Evolutionary conservation across 2,888 invertebrate species (phyloP).

Genomic region (Hermodice carunculata): DNA sequence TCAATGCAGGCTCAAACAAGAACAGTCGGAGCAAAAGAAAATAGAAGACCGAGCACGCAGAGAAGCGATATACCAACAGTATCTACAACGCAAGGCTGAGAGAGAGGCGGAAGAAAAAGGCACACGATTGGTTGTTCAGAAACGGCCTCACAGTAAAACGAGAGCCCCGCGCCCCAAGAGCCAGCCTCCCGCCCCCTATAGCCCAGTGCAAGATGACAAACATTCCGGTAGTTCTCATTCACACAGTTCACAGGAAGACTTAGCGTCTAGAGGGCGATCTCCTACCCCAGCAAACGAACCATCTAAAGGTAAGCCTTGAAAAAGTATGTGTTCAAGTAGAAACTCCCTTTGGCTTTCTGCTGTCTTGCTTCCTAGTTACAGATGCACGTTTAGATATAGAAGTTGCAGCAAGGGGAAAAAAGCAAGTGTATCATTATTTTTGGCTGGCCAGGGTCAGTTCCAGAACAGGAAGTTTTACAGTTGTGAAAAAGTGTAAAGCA

Average conservation of each 20-base stretch:
- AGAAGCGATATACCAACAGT: conserved; percentile 90
- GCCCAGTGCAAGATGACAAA: conserved; percentile 16
- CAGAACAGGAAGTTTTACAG: too few species aligned
- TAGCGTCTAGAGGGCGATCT: conserved; percentile 15
- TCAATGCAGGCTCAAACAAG: conserved; percentile 77
- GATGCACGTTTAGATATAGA: too few species aligned
- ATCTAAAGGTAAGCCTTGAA: too few species aligned
- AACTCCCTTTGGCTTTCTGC: too few species aligned
- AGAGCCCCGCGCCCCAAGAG: conserved; percentile 26
- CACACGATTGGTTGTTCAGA: conserved; percentile 1
- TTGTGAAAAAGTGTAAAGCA: too few species aligned
- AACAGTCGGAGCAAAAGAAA: conserved; percentile 76
- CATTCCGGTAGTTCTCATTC: conserved; percentile 29
- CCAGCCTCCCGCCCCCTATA: conserved; percentile 18
- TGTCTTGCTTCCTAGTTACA: too few species aligned
- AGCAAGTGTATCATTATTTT: too few species aligned
- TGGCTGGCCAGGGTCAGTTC: too few species aligned
- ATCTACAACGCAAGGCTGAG: conserved; percentile 92
- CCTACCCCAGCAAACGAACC: too few species aligned
- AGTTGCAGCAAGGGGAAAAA: too few species aligned
- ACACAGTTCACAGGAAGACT: conserved; percentile 54
- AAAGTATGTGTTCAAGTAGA: too few species aligned
- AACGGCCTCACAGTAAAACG: background rate
- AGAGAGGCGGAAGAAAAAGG: conserved; percentile 76
- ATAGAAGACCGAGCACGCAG: conserved; percentile 90